Base-by-base conservation (phyloP, 2,888 invertebrate species). In the Drosophila engyochracea region DNA sequence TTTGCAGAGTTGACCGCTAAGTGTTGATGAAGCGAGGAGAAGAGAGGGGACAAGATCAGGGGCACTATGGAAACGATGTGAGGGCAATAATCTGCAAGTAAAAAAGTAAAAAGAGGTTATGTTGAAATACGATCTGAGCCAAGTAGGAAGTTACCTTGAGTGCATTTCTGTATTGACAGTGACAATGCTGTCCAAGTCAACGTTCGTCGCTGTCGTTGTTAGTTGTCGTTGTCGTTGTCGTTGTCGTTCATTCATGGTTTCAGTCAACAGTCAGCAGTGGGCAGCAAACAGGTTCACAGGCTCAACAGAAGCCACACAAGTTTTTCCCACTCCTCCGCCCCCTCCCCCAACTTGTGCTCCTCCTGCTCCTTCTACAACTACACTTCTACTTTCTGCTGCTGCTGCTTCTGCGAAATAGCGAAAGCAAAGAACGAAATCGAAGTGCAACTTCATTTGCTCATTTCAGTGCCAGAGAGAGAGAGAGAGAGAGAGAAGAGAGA, bases 81-180 rank as follows among this genome's bases (percentile, higher is more conserved):
- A 72, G 84, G 67, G 74, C 74, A 76, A 71, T 85, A 88, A 85
- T 77, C 85, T 90, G 83, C 81, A 39, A 70, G 72, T 74, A 65
- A 41, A 72, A 76, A 78, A 64, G 79, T 60, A 83, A 73, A 88
- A 88, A 85, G 89, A 85, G 90, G 89, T 85, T 90, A 80, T 72
- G 63, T 67, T 82, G 85, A 88, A 85, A 85, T 85, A 70, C 83
- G 85, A 85, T 69, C 77, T 78, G 74, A 57, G 71, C 52, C 89
- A 85, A 85, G 85, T 77, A 91, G 91, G 91, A 91, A 91, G 92
- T 91, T 92, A 92, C 92, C 92, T 91, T 92, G 92, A 91, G 87
- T 91, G 92, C 91, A 91, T 91, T 91, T 91, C 86, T 83, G 80
- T 77, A 81, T 85, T 83, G 85, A 85, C 85, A 85, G 83, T 85